A percentile compares a stretch with the other conserved stretches of the same genome.
phyloP scores from a whole-genome alignment of 2,113 vertebrate species.

The Osmerus mordax region DNA sequence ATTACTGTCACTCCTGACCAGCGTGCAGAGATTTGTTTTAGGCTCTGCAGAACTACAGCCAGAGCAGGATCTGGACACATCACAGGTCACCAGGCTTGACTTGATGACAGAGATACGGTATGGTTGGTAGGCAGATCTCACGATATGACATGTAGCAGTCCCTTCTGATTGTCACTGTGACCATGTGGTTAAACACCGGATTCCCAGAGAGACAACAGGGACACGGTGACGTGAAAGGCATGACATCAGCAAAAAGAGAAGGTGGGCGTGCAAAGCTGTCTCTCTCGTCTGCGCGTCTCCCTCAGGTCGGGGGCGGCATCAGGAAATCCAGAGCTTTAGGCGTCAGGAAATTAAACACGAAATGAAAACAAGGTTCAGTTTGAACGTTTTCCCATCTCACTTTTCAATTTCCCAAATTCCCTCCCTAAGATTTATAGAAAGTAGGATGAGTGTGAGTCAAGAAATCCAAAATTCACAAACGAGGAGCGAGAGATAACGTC shows the following conservation, averaged over 20 bases:
- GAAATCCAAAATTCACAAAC: constrained; percentile 17
- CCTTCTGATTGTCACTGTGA: too few relatives aligned
- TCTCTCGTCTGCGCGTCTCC: constrained; percentile 43
- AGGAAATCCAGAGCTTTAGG: constrained; percentile 81
- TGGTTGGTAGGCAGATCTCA: too few relatives aligned
- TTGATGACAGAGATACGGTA: too few relatives aligned
- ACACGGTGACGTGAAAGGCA: constrained; percentile 2
- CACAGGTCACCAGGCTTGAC: too few relatives aligned
- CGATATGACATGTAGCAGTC: too few relatives aligned
- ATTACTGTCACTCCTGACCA: constrained; percentile 41
- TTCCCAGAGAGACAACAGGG: too few relatives aligned
- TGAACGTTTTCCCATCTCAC: constrained; percentile 78
- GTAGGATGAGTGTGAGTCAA: constrained; percentile 14
- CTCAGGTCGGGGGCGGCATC: constrained; percentile 65
- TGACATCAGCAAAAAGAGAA: constrained; percentile 20
- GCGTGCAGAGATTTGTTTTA: neutral
- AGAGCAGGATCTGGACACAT: neutral
- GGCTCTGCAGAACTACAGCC: neutral
- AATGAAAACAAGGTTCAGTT: constrained; percentile 90
- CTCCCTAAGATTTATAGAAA: constrained; percentile 49
- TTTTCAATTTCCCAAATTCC: constrained; percentile 76
- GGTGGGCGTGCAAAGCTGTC: constrained; percentile 24
- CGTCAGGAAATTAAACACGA: constrained; percentile 98
- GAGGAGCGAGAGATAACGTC: neutral
- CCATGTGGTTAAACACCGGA: too few relatives aligned